phyloP scores from a whole-genome alignment of 2,888 invertebrate species.

The Fabriciana adippe region DNA sequence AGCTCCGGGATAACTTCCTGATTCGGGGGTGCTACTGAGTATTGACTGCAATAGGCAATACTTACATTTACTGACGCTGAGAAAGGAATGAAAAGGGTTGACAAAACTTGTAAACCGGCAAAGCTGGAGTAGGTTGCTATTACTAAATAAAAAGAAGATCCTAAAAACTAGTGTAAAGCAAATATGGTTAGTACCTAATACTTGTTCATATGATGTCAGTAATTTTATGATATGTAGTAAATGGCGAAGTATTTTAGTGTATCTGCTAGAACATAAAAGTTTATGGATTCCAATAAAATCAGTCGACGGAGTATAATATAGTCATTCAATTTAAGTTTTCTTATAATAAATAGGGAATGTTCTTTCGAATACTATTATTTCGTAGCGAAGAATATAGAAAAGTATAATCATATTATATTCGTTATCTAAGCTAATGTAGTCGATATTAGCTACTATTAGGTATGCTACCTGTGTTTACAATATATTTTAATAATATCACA shows the following conservation, averaged over 20 bases:
- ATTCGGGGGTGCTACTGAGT: too few relatives aligned
- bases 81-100: too few relatives aligned
- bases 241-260: slow-evolving; percentile 21
- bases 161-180: slow-evolving; percentile 23
- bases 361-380: slow-evolving; percentile 2
- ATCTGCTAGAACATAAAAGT: slow-evolving; percentile 24
- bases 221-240: slow-evolving; percentile 28
- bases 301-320: slow-evolving; percentile 14
- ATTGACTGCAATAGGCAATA: too few relatives aligned
- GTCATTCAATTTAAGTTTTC: slow-evolving; percentile 20
- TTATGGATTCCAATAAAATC: slow-evolving; percentile 25
- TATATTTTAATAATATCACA: too few relatives aligned
- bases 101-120: background rate
- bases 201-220: slow-evolving; percentile 32
- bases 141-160: slow-evolving; percentile 11
- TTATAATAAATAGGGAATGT: slow-evolving; percentile 5
- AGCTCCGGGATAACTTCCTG: too few relatives aligned
- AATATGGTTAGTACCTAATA: slow-evolving; percentile 32
- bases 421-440: background rate
- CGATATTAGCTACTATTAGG: too few relatives aligned
- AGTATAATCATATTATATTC: slow-evolving; percentile 5
- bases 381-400: background rate
- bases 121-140: background rate
- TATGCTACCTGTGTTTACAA: too few relatives aligned
- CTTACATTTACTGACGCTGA: too few relatives aligned